Conservation (phyloP, 2,888 invertebrate species). For the Acanthosoma haemorrhoidale region DNA sequence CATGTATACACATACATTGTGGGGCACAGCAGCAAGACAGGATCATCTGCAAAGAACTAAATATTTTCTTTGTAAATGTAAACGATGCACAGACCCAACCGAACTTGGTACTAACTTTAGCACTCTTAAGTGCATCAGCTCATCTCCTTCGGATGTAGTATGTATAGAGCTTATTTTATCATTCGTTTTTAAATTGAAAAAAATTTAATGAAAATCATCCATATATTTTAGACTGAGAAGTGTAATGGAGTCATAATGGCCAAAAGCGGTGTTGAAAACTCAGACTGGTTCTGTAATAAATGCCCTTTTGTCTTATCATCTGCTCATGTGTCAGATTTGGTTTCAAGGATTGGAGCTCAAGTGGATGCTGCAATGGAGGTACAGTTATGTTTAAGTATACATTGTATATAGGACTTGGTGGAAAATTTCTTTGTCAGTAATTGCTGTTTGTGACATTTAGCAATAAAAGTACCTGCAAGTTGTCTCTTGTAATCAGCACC, state of each 20-base stretch:
- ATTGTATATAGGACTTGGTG: no score
- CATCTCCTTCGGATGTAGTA: conserved; percentile 16
- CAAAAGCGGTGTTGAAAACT: conserved; percentile 62
- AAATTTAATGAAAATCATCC: neutral
- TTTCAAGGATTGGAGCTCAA: conserved; percentile 68
- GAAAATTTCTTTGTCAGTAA: no score
- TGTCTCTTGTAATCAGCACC: no score
- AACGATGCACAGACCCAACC: conserved; percentile 71
- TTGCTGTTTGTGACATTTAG: no score
- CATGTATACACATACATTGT: conserved; percentile 81
- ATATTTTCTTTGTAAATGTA: conserved; percentile 69
- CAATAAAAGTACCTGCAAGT: no score
- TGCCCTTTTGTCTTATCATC: conserved; percentile 62
- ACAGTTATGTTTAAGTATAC: neutral
- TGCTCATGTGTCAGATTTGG: conserved; percentile 60
- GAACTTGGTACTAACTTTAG: conserved; percentile 71
- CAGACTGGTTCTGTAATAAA: conserved; percentile 70
- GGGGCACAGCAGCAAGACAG: conserved; percentile 76
- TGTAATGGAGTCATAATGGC: conserved; percentile 52
- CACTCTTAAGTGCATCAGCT: conserved; percentile 59
- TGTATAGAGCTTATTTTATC: neutral
- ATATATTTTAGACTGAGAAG: conserved; percentile 15
- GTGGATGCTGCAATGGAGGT: conserved; percentile 56
- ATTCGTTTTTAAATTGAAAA: neutral
- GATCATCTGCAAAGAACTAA: conserved; percentile 73